These are phyloP conservation scores for Trissolcus basalis DNA, from an alignment of 1,140 invertebrate species.

Conservation along the genomic window DNA sequence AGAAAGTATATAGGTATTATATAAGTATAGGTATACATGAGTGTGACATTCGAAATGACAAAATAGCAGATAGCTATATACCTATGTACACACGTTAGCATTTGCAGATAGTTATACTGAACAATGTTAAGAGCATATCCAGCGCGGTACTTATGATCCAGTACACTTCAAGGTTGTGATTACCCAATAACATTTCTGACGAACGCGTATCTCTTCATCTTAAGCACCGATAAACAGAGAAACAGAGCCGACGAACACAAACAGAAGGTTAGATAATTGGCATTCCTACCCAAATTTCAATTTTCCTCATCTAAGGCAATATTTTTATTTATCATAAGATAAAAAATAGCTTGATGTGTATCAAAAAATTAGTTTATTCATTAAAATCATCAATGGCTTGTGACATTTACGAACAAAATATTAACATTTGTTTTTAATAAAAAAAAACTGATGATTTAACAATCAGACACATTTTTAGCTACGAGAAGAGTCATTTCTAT, in stretches of 20 bases:
- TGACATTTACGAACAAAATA: no score
- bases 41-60: slow-evolving; percentile 31
- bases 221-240: slow-evolving; percentile 51
- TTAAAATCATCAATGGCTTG: no score
- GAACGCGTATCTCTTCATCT: slow-evolving; percentile 61
- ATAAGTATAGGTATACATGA: neutral
- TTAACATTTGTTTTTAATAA: no score
- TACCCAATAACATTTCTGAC: slow-evolving; percentile 67
- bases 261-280: slow-evolving; percentile 54
- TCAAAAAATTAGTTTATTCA: no score
- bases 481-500: no score
- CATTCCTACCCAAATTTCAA: slow-evolving; percentile 15
- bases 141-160: slow-evolving; percentile 64
- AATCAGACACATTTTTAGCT: no score
- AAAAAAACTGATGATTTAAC: no score
- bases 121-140: slow-evolving; percentile 54
- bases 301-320: slow-evolving; percentile 5
- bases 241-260: slow-evolving; percentile 51
- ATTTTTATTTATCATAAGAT: no score
- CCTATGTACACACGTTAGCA: slow-evolving; percentile 52
- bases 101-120: slow-evolving; percentile 59
- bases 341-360: no score
- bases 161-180: slow-evolving; percentile 67
- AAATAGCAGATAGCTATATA: slow-evolving; percentile 40
- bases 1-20: no score